Evolutionary conservation across 1,140 invertebrate species (phyloP).

Genomic region (Parasteatoda tepidariorum): DNA sequence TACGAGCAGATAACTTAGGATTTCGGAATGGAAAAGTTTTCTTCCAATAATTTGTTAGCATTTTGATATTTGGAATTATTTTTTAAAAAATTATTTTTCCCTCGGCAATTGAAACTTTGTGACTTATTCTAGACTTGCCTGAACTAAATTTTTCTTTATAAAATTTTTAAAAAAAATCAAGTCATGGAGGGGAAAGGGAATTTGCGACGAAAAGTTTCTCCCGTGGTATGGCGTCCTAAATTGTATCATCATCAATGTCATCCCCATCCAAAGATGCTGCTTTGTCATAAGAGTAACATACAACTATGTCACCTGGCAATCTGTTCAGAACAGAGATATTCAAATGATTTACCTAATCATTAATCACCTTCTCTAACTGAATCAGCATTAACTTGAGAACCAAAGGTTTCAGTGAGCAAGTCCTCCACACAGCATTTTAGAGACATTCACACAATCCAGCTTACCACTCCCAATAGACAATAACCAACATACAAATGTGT

Average conservation of each 20-base stretch:
- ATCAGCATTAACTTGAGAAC: background rate
- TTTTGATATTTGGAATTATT: too few relatives aligned
- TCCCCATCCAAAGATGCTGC: background rate
- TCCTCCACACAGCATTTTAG: background rate
- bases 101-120: too few relatives aligned
- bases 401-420: background rate
- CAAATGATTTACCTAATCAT: background rate
- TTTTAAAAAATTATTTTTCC: too few relatives aligned
- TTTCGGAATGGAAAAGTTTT: too few relatives aligned
- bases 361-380: background rate
- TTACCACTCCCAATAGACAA: conserved; percentile 22
- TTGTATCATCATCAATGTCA: background rate
- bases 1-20: too few relatives aligned
- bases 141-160: too few relatives aligned
- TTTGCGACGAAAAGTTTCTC: too few relatives aligned
- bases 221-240: too few relatives aligned
- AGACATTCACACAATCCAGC: background rate
- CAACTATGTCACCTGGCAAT: background rate
- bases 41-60: too few relatives aligned
- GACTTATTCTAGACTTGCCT: too few relatives aligned
- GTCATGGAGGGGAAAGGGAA: too few relatives aligned
- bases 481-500: background rate
- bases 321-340: background rate
- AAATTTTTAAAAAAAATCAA: too few relatives aligned
- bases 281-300: background rate